These are phyloP conservation scores for Tenodera sinensis DNA, from an alignment of 2,888 invertebrate species.

Conservation along the genomic window DNA sequence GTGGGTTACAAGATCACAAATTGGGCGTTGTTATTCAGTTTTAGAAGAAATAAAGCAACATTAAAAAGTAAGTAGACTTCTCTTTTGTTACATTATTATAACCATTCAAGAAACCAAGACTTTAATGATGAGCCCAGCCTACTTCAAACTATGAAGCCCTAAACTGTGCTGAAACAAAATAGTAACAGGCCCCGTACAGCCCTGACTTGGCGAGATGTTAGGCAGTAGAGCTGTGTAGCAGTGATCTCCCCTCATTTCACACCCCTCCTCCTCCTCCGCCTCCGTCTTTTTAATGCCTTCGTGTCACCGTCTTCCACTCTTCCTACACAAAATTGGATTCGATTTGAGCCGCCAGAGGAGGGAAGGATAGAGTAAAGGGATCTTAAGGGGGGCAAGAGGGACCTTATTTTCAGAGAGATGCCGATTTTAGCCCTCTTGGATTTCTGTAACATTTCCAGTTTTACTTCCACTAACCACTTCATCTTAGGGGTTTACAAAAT, in stretches of 20 bases:
- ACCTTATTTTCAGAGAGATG: neutral
- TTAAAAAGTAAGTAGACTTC: no score
- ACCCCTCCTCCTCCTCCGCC: neutral
- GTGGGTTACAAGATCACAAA: no score
- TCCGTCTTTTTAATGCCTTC: neutral
- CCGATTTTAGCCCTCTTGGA: neutral
- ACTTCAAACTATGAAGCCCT: no score
- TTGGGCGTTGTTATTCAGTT: no score
- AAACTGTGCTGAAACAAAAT: neutral
- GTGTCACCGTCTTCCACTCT: neutral
- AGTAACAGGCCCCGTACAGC: neutral
- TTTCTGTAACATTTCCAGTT: neutral
- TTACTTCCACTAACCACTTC: neutral
- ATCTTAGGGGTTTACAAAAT: neutral
- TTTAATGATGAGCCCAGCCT: neutral
- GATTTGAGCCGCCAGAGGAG: neutral
- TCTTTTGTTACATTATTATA: no score
- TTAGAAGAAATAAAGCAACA: no score
- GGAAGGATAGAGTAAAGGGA: neutral
- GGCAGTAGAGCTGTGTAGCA: neutral
- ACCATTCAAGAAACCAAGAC: no score
- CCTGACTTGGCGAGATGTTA: neutral
- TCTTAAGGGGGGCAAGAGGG: neutral
- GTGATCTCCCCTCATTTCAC: neutral
- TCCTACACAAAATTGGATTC: slow-evolving; percentile 18